Evolutionary conservation across 1,140 invertebrate species (phyloP).

Genomic region (Neodiprion lecontei): DNA sequence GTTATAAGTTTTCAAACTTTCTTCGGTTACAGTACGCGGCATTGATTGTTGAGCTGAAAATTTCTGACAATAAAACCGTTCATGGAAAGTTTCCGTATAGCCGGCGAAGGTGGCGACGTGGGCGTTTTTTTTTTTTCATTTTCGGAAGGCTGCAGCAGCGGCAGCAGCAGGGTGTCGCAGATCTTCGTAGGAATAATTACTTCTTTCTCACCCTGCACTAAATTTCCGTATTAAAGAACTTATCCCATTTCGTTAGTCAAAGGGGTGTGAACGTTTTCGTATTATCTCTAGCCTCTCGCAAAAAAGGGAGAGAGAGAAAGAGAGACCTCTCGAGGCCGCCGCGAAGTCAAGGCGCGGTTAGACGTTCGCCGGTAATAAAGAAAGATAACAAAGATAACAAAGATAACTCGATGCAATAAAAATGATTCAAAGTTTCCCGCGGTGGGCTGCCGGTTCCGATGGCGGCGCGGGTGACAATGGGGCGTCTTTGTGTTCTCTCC

Average conservation of each 20-base stretch:
- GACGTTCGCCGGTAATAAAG: slow-evolving; percentile 54
- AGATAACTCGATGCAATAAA: slow-evolving; percentile 66
- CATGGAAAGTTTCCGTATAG: too few relatives aligned
- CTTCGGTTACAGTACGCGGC: too few relatives aligned
- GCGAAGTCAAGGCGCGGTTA: slow-evolving; percentile 45
- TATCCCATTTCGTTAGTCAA: slow-evolving; percentile 63
- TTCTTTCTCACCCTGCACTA: slow-evolving; percentile 37
- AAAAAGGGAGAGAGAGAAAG: not conserved
- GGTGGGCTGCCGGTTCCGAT: slow-evolving; percentile 63
- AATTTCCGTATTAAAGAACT: slow-evolving; percentile 64
- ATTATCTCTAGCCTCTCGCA: slow-evolving; percentile 51
- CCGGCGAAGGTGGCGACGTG: not conserved
- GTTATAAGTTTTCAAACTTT: too few relatives aligned
- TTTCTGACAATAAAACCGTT: too few relatives aligned
- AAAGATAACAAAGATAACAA: slow-evolving; percentile 49
- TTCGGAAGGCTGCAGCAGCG: not conserved
- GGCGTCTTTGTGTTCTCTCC: slow-evolving; percentile 56
- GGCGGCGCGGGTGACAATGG: slow-evolving; percentile 62
- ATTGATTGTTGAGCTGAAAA: too few relatives aligned
- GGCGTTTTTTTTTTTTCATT: not conserved
- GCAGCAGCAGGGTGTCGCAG: too few relatives aligned
- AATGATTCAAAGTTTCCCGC: slow-evolving; percentile 66
- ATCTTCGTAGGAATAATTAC: too few relatives aligned
- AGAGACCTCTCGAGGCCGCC: too few relatives aligned
- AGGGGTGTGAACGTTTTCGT: slow-evolving; percentile 63